Conservation (phyloP, 2,888 invertebrate species). For the Hemaris fuciformis region DNA sequence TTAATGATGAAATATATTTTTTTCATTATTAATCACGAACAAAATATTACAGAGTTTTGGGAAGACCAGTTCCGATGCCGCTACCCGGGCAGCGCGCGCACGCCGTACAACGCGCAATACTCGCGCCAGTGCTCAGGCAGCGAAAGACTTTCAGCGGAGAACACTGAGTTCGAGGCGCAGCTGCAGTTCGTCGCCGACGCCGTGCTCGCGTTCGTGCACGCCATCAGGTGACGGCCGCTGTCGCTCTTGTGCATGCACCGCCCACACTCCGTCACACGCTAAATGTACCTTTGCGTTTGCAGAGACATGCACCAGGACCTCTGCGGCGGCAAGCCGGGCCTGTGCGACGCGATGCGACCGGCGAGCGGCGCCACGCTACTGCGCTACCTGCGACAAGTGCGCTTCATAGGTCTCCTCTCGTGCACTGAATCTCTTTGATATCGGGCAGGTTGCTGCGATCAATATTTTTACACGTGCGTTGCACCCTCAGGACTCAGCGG, state of each 20-base stretch:
- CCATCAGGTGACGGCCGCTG: conserved; percentile 84
- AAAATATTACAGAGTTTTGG: conserved; percentile 89
- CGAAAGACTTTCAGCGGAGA: conserved; percentile 87
- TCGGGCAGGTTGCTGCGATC: not conserved
- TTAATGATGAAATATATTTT: not conserved
- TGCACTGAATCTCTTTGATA: not conserved
- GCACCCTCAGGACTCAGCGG: conserved; percentile 89
- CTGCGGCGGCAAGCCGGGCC: conserved; percentile 87
- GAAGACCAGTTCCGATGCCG: conserved; percentile 95
- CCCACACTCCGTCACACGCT: not conserved
- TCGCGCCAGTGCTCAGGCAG: conserved; percentile 87
- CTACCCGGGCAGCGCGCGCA: conserved; percentile 89
- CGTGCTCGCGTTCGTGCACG: conserved; percentile 95
- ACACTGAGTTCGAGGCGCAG: conserved; percentile 94
- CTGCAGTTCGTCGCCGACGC: conserved; percentile 98
- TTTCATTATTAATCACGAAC: not conserved
- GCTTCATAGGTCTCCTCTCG: conserved; percentile 78
- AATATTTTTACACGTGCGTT: not conserved
- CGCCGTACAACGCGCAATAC: conserved; percentile 90
- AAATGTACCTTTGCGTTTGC: conserved; percentile 13
- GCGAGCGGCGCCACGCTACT: conserved; percentile 93
- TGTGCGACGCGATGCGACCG: conserved; percentile 94
- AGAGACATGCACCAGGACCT: conserved; percentile 93
- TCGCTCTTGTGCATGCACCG: not conserved
- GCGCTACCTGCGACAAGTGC: conserved; percentile 91